phyloP scores from a whole-genome alignment of 2,797 vertebrate species.

The Chrysocyon brachyurus region DNA sequence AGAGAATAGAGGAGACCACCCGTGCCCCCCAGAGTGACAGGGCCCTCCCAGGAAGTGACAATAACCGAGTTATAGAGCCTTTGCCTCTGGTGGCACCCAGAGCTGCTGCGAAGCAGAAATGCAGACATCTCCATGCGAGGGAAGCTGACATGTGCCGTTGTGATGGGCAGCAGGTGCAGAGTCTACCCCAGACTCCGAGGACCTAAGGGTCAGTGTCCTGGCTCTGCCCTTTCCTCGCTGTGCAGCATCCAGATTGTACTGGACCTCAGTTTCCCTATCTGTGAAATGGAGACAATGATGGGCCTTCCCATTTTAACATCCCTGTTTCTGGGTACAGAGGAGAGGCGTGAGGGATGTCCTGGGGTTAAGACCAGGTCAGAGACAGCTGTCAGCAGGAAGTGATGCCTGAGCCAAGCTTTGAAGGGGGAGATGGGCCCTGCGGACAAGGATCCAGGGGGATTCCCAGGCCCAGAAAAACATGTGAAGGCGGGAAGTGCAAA shows the following conservation, averaged over 20 bases:
- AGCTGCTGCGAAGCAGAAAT: background rate
- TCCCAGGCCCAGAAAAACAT: no score
- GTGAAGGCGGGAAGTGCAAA: no score
- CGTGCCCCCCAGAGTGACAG: background rate
- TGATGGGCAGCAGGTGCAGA: fast-evolving
- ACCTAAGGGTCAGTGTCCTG: fast-evolving
- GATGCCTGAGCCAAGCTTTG: background rate
- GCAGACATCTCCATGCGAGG: fast-evolving
- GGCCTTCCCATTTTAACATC: background rate
- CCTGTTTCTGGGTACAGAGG: background rate
- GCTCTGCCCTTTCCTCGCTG: background rate
- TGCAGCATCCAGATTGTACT: background rate
- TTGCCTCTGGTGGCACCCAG: background rate
- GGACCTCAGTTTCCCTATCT: background rate
- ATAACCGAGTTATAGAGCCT: background rate
- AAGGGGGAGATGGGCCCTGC: no score
- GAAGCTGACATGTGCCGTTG: fast-evolving
- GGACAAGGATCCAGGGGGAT: background rate
- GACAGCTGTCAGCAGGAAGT: background rate
- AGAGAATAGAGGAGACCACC: background rate
- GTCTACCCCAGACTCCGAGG: background rate
- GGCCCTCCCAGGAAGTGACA: fast-evolving
- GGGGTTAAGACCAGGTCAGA: background rate
- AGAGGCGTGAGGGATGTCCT: fast-evolving
- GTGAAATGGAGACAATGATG: background rate